Percentiles rank a stretch among this genome's conserved stretches.
These are phyloP conservation scores for Aplochiton taeniatus DNA, from an alignment of 2,797 vertebrate species.

Conservation along the genomic window DNA sequence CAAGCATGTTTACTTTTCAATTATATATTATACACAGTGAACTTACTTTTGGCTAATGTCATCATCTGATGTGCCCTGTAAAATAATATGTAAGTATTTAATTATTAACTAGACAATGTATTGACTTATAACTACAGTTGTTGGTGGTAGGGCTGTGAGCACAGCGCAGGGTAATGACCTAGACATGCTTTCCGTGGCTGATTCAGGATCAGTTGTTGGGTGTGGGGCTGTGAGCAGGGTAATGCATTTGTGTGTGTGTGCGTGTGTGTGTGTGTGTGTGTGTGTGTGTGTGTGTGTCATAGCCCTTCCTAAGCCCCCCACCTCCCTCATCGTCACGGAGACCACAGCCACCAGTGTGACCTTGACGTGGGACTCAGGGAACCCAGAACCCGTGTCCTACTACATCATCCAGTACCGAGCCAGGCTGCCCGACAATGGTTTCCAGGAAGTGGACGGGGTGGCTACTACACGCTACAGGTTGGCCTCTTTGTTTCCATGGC, in stretches of 20 bases:
- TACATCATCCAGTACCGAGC: slow-evolving; percentile 94
- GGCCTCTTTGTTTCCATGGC: too few relatives aligned
- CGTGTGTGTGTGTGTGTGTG: neutral
- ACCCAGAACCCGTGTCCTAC: slow-evolving; percentile 90
- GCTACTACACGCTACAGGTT: slow-evolving; percentile 90
- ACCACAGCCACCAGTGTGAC: slow-evolving; percentile 97
- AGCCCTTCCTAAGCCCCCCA: slow-evolving; percentile 92
- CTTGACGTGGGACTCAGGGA: slow-evolving; percentile 96
- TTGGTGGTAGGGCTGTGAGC: too few relatives aligned
- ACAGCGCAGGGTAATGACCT: too few relatives aligned
- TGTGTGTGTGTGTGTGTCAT: slow-evolving; percentile 25
- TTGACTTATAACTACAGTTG: neutral
- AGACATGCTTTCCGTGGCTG: too few relatives aligned
- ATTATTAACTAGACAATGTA: neutral
- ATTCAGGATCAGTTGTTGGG: too few relatives aligned
- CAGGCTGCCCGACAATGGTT: slow-evolving; percentile 81
- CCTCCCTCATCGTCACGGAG: slow-evolving; percentile 89
- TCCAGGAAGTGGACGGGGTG: slow-evolving; percentile 95
- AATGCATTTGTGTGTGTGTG: neutral
- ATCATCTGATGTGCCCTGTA: neutral
- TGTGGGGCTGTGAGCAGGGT: too few relatives aligned
- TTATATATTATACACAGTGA: neutral
- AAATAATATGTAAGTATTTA: neutral
- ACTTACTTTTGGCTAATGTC: neutral
- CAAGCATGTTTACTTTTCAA: neutral